Evolutionary conservation across 2,888 invertebrate species (phyloP).

Genomic region (Acanthosepion pharaonis): DNA sequence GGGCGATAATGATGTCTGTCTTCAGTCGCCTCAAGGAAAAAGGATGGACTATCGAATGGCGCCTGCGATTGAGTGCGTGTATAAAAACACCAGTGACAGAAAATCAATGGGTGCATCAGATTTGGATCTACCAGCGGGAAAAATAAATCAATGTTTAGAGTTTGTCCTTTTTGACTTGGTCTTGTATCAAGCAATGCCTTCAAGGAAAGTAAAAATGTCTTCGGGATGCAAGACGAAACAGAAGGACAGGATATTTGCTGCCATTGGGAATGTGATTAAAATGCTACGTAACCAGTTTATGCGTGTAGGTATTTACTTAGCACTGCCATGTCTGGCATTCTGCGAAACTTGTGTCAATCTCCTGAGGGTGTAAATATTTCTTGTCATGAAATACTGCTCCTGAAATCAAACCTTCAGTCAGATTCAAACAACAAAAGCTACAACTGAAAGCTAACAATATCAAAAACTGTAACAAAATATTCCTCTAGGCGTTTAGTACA

Average conservation of each 20-base stretch:
- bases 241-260: not conserved
- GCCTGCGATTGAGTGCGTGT: not conserved
- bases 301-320: not conserved
- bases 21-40: not conserved
- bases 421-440: too few relatives aligned
- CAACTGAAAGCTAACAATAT: too few relatives aligned
- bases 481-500: too few relatives aligned
- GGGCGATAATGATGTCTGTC: not conserved
- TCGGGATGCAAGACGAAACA: not conserved
- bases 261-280: not conserved
- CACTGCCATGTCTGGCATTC: too few relatives aligned
- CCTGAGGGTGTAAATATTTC: too few relatives aligned
- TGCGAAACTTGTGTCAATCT: too few relatives aligned
- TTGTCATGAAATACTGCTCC: too few relatives aligned
- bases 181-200: not conserved
- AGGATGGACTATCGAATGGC: constrained; percentile 6
- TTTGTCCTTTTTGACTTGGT: constrained; percentile 8
- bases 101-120: not conserved
- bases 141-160: not conserved
- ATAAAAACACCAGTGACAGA: constrained; percentile 9
- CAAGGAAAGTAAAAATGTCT: not conserved
- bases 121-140: not conserved
- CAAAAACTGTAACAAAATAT: too few relatives aligned
- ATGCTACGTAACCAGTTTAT: not conserved
- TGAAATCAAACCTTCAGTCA: too few relatives aligned